Conservation (phyloP, 2,797 vertebrate genomes). For the Pangasius larnaudii region DNA sequence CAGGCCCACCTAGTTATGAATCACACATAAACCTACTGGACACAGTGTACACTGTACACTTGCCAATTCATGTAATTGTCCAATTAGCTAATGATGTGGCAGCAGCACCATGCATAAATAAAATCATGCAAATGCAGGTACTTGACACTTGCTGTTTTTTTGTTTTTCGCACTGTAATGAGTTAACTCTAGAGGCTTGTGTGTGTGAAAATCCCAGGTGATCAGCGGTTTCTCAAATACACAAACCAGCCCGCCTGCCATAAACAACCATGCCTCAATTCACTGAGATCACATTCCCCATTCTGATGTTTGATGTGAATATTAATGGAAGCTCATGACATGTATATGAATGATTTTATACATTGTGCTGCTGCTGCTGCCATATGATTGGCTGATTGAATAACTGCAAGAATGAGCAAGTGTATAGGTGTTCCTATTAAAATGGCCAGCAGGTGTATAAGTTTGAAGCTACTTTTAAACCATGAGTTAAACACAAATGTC, state of each 20-base stretch:
- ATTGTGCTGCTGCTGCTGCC: background rate
- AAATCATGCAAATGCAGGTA: background rate
- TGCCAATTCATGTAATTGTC: background rate
- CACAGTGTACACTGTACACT: background rate
- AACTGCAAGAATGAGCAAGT: background rate
- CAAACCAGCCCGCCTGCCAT: background rate
- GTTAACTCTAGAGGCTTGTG: background rate
- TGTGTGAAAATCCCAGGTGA: background rate
- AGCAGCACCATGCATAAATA: background rate
- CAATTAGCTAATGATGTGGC: background rate
- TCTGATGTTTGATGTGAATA: background rate
- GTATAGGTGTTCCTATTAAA: background rate
- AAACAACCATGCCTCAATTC: background rate
- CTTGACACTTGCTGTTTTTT: background rate
- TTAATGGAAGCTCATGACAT: background rate
- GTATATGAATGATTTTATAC: background rate
- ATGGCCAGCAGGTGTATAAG: background rate
- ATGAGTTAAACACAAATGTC: background rate
- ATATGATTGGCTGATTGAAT: background rate
- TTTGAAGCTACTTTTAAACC: background rate
- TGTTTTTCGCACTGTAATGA: background rate
- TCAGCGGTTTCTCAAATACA: background rate
- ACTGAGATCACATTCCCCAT: background rate
- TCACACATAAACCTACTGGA: background rate
- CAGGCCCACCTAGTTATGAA: too few species aligned